These are phyloP conservation scores for Eufriesea mexicana DNA, from an alignment of 1,140 invertebrate species.

Conservation along the genomic window DNA sequence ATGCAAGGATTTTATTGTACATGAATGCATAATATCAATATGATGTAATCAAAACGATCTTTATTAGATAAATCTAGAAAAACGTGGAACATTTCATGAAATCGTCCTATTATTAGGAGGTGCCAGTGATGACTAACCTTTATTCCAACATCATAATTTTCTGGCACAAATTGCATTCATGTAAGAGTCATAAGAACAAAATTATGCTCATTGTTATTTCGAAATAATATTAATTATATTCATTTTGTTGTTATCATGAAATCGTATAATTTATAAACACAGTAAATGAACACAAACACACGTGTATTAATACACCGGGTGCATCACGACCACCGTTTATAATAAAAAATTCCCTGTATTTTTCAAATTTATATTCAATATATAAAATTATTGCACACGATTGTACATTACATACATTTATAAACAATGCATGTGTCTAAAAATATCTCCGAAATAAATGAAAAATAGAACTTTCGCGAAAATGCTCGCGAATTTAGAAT, in stretches of 20 bases:
- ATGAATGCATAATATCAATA: background rate
- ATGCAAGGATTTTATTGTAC: background rate
- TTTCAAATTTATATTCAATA: background rate
- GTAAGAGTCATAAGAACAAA: background rate
- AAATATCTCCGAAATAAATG: background rate
- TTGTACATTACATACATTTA: too few species aligned
- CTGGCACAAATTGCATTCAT: background rate
- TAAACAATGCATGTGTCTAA: background rate
- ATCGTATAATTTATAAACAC: background rate
- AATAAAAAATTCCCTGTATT: background rate
- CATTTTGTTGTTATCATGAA: background rate
- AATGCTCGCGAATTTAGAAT: slow-evolving; percentile 5
- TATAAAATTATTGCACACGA: background rate
- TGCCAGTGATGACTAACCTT: background rate
- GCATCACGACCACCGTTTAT: too few species aligned
- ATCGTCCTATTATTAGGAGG: background rate
- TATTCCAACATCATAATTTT: background rate
- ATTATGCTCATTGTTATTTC: background rate
- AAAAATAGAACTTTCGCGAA: slow-evolving; percentile 30
- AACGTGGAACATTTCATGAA: background rate
- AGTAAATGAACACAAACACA: background rate
- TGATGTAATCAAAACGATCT: background rate
- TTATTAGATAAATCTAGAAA: background rate
- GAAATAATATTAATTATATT: background rate
- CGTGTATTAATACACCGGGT: background rate